phyloP scores from a whole-genome alignment of 2,888 invertebrate genomes.

The Dryococelus australis region DNA sequence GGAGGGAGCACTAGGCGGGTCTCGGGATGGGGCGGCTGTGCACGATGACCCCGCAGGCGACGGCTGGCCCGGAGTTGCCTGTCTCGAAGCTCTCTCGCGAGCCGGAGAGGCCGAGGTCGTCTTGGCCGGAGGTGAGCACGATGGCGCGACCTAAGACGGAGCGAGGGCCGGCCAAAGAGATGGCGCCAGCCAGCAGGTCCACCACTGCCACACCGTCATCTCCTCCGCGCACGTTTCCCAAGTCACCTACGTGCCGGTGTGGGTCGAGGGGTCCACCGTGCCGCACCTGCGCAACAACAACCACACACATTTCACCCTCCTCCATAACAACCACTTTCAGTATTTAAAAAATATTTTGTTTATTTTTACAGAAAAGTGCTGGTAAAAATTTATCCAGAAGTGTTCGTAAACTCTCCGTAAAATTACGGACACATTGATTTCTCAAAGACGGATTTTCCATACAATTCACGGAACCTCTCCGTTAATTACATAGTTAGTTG shows the following conservation, averaged over 20 bases:
- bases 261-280: constrained; percentile 49
- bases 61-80: constrained; percentile 62
- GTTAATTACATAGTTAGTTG: too few species aligned
- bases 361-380: too few species aligned
- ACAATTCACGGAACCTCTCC: too few species aligned
- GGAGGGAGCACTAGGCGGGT: not conserved
- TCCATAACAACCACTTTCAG: too few species aligned
- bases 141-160: constrained; percentile 60
- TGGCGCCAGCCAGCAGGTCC: constrained; percentile 50
- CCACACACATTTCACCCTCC: not conserved
- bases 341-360: too few species aligned
- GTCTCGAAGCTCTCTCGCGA: constrained; percentile 58
- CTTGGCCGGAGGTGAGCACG: constrained; percentile 60
- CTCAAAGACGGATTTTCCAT: too few species aligned
- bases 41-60: constrained; percentile 64
- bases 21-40: not conserved
- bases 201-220: constrained; percentile 48
- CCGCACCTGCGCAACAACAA: constrained; percentile 22
- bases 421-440: too few species aligned
- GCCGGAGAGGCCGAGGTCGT: constrained; percentile 61
- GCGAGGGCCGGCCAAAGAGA: constrained; percentile 59
- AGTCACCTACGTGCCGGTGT: constrained; percentile 51
- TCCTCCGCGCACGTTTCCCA: constrained; percentile 52
- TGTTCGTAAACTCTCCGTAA: too few species aligned
- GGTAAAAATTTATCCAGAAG: too few species aligned